Evolutionary conservation across 1,140 invertebrate species (phyloP), one percentile per base, ranked within the genome.

Genomic region (Neodiprion lecontei): DNA sequence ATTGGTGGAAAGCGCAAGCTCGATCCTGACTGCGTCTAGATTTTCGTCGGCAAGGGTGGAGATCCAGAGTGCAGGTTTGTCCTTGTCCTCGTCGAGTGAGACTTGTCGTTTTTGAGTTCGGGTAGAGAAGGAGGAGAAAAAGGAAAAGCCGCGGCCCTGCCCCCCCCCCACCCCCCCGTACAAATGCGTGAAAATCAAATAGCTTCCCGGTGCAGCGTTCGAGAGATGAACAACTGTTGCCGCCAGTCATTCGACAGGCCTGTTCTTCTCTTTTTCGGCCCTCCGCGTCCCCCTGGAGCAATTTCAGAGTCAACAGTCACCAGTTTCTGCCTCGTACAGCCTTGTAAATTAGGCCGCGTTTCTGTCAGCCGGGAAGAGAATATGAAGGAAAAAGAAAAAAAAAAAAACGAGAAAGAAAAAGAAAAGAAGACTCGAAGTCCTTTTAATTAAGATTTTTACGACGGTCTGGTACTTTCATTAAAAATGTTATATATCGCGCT

Each of bases 121-220:
- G 53, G n/a, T 12, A 61, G 53, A 61, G 50, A 53, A 14, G n/a
- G 53, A 61, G 28, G 5, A 40, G 28, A 40, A 40, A 40, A 40
- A 40, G 5, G 28, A 40, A 5, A 40, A 40, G 28, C 28, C 28
- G 5, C 28, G 28, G 28, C 28, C 28, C 28, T 40, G 28, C 28
- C 28, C 28, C n/a, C n/a, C n/a, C n/a, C n/a, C n/a, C n/a, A n/a
- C n/a, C n/a, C n/a, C n/a, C 28, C 28, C 28, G 53, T 61, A 61
- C 11, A 61, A 61, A 61, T 61, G 53, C 11, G 53, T 61, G 53
- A 61, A 61, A 61, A 61, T 61, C 53, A 61, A 61, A 61, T 61
- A 12, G 53, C n/a, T 61, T 61, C 53, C n/a, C n/a, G 53, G 53
- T 61, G 53, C 11, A 61, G n/a, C 53, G 53, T 61, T 61, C 11